These are phyloP conservation scores for Drosophila mulleri DNA, from an alignment of 2,888 invertebrate species.

Conservation along the genomic window DNA sequence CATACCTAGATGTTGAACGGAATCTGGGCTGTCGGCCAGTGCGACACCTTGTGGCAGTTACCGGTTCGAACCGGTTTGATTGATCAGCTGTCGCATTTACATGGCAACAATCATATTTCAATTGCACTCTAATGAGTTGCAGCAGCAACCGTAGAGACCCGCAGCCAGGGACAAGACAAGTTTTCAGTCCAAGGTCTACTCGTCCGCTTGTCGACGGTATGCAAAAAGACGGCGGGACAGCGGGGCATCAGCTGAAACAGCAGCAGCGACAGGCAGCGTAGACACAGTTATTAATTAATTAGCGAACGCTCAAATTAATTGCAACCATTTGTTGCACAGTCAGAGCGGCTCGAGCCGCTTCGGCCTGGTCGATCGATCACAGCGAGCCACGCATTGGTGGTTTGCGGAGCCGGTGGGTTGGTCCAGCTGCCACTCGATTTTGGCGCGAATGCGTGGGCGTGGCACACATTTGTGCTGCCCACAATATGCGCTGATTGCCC, in stretches of 20 bases:
- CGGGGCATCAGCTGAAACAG: not conserved
- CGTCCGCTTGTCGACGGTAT: slow-evolving; percentile 36
- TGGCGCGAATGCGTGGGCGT: slow-evolving; percentile 2
- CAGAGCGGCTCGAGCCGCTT: slow-evolving; percentile 50
- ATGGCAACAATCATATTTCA: slow-evolving; percentile 74
- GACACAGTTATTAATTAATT: slow-evolving; percentile 75
- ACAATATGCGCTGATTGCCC: slow-evolving; percentile 56
- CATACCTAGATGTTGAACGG: slow-evolving; percentile 4
- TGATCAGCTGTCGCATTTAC: slow-evolving; percentile 71
- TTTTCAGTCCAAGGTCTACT: slow-evolving; percentile 16
- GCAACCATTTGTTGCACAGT: slow-evolving; percentile 77
- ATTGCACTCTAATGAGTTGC: slow-evolving; percentile 72
- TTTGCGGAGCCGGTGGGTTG: slow-evolving; percentile 14
- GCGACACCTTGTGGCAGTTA: slow-evolving; percentile 33
- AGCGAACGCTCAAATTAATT: slow-evolving; percentile 75
- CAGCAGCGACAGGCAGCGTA: slow-evolving; percentile 15
- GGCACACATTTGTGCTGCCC: slow-evolving; percentile 1
- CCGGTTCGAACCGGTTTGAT: slow-evolving; percentile 66
- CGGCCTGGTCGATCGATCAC: slow-evolving; percentile 62
- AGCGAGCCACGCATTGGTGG: slow-evolving; percentile 32
- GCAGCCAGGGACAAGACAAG: slow-evolving; percentile 37
- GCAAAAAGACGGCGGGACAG: slow-evolving; percentile 33
- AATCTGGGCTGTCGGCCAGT: slow-evolving; percentile 27
- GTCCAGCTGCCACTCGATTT: slow-evolving; percentile 40
- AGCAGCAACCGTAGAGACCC: slow-evolving; percentile 16